Evolutionary conservation across 2,113 vertebrate species (phyloP).

Genomic region (Perca flavescens): DNA sequence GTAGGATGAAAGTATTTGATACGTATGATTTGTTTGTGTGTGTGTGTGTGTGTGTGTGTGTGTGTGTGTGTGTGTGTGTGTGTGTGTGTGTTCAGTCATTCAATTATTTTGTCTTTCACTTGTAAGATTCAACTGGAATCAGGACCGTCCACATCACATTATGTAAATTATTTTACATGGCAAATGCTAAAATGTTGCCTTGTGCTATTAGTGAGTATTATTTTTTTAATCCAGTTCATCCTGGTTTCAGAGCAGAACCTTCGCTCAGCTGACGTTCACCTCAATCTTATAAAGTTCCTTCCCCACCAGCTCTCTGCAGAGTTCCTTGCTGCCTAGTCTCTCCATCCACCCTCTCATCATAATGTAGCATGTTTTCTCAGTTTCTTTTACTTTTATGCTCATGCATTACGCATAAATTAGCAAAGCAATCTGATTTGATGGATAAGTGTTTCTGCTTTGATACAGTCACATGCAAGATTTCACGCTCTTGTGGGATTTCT

Average conservation of each 20-base stretch:
- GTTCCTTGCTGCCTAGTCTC: not conserved
- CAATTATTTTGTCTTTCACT: not conserved
- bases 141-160: not conserved
- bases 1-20: not conserved
- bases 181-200: not conserved
- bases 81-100: not conserved
- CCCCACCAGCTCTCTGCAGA: not conserved
- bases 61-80: not conserved
- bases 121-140: not conserved
- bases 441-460: not conserved
- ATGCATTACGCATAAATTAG: not conserved
- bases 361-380: not conserved
- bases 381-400: not conserved
- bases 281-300: constrained; percentile 1
- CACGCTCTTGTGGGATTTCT: not conserved
- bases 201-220: not conserved
- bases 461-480: not conserved
- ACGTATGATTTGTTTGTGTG: not conserved
- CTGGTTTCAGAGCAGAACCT: not conserved
- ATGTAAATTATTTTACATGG: not conserved
- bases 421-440: not conserved
- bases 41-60: not conserved
- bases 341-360: not conserved
- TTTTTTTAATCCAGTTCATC: not conserved
- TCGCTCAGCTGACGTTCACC: not conserved